Evolutionary conservation across 2,888 invertebrate genomes (phyloP).

Genomic region (Rhamnusium bicolor): DNA sequence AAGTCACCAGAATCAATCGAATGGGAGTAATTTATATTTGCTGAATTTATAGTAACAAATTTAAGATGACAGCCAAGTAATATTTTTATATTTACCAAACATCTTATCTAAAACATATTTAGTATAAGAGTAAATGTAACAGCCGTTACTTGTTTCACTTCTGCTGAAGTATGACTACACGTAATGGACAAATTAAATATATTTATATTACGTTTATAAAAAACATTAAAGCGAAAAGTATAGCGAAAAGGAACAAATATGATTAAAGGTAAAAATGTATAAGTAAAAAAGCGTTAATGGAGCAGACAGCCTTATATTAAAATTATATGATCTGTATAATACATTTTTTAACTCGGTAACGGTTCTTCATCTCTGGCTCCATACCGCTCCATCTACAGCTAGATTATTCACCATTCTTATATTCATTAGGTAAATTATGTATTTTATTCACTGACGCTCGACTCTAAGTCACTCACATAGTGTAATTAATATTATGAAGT

Average conservation of each 20-base stretch:
- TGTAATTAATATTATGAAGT: conserved; percentile 27
- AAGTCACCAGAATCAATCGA: too few species aligned
- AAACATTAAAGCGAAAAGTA: background rate
- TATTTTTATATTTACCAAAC: too few species aligned
- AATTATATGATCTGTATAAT: background rate
- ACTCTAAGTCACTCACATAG: conserved; percentile 18
- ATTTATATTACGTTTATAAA: background rate
- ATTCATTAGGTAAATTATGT: conserved; percentile 29
- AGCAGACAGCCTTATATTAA: background rate
- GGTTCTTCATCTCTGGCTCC: background rate
- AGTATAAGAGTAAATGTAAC: too few species aligned
- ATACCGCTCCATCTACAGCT: background rate
- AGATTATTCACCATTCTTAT: conserved; percentile 16
- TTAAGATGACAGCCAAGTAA: too few species aligned
- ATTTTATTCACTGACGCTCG: background rate
- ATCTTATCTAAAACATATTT: too few species aligned
- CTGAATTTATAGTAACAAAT: too few species aligned
- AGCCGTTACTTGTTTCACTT: too few species aligned
- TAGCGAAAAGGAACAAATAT: background rate
- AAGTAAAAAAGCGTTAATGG: background rate
- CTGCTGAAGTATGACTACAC: background rate
- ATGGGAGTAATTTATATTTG: too few species aligned
- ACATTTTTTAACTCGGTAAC: conserved; percentile 6
- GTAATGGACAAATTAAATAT: background rate
- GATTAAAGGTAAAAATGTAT: background rate